Conservation (phyloP, 2,888 invertebrate species). For the Drosophila putrida region DNA sequence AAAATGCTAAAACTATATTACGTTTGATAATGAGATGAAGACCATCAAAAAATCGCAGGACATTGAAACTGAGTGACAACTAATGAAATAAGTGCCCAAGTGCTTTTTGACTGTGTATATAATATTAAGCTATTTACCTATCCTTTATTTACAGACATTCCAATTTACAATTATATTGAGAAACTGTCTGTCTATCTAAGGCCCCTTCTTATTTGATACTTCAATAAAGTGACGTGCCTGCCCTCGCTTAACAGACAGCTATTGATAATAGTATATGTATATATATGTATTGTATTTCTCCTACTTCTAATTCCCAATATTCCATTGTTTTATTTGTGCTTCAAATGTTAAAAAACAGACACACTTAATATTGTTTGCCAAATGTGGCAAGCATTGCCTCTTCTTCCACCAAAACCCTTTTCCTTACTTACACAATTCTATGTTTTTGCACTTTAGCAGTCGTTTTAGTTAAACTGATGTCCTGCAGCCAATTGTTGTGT, state of each 20-base stretch:
- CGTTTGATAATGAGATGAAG: no score
- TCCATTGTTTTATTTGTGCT: slow-evolving; percentile 60
- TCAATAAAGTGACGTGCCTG: neutral
- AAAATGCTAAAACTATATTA: neutral
- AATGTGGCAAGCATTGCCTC: slow-evolving; percentile 42
- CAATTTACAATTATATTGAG: no score
- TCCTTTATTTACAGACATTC: no score
- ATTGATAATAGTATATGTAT: slow-evolving; percentile 17
- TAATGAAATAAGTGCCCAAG: no score
- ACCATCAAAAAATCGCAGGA: no score
- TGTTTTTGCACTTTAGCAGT: slow-evolving; percentile 49
- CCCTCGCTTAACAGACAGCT: slow-evolving; percentile 30
- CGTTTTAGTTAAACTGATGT: slow-evolving; percentile 49
- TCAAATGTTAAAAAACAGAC: slow-evolving; percentile 64
- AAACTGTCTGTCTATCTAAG: neutral
- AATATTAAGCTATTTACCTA: no score
- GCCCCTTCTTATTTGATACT: no score
- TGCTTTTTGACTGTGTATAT: no score
- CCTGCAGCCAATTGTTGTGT: slow-evolving; percentile 67
- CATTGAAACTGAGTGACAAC: no score
- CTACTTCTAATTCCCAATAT: slow-evolving; percentile 5
- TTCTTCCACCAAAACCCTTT: neutral
- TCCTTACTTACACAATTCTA: slow-evolving; percentile 4
- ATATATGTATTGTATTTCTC: neutral
- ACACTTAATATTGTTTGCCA: slow-evolving; percentile 70